Conservation (phyloP, 2,888 invertebrate species). For the Limnephilus lunatus region DNA sequence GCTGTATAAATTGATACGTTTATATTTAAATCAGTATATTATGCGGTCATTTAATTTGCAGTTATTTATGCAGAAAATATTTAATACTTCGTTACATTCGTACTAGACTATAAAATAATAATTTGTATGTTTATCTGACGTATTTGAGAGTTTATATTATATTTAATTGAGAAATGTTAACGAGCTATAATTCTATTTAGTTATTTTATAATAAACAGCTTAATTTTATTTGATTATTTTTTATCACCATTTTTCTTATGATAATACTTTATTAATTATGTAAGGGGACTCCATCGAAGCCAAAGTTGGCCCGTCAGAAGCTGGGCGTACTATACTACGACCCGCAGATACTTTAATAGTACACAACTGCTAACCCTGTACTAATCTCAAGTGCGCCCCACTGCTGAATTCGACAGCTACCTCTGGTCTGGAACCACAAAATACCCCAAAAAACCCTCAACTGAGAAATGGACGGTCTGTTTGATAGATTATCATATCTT, state of each 20-base stretch:
- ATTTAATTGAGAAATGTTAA: neutral
- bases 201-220: neutral
- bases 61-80: neutral
- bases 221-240: neutral
- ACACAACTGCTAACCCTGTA: no score
- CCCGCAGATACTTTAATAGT: no score
- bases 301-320: no score
- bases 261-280: neutral
- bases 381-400: no score
- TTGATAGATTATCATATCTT: no score
- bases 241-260: neutral
- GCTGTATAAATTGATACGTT: neutral
- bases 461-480: no score
- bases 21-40: neutral
- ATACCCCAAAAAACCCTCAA: no score
- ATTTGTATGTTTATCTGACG: neutral
- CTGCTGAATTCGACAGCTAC: no score
- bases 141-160: neutral
- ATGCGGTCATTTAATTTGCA: neutral
- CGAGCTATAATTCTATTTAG: neutral
- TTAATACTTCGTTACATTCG: neutral
- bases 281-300: no score
- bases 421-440: no score
- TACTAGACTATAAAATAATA: neutral
- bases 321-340: no score